Evolutionary conservation across 2,797 vertebrate genomes (phyloP).

Genomic region (Carduelis carduelis): DNA sequence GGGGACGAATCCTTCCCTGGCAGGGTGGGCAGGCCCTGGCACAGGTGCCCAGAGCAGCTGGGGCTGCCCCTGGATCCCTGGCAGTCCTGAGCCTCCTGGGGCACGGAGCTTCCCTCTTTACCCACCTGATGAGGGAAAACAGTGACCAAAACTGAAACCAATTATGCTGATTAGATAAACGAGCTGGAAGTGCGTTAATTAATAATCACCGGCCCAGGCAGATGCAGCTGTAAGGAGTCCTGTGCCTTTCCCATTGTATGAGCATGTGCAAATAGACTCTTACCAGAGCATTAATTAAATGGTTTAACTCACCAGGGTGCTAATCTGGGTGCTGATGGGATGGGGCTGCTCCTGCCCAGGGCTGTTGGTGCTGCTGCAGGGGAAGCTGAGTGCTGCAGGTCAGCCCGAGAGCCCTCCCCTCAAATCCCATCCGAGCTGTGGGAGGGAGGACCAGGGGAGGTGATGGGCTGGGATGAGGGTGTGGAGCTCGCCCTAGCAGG

Average conservation of each 20-base stretch:
- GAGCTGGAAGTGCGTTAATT: slow-evolving; percentile 41
- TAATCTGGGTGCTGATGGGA: fast-evolving
- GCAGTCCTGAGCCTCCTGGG: neutral
- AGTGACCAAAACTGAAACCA: slow-evolving; percentile 9
- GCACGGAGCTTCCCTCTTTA: neutral
- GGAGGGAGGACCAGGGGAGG: fast-evolving
- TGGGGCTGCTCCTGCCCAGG: neutral
- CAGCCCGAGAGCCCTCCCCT: neutral
- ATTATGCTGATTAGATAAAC: slow-evolving; percentile 46
- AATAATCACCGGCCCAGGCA: slow-evolving; percentile 41
- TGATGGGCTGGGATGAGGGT: neutral
- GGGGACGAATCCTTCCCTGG: neutral
- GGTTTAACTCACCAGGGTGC: neutral
- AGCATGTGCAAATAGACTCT: neutral
- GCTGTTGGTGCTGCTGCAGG: neutral
- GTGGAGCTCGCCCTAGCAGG: neutral
- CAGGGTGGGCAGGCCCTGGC: neutral
- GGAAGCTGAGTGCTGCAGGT: neutral
- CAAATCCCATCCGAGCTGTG: neutral
- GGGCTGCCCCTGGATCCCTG: neutral
- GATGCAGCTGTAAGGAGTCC: neutral
- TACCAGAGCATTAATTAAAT: neutral
- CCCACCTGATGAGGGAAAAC: neutral
- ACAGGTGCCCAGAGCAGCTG: neutral
- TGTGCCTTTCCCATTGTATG: neutral